Evolutionary conservation across 2,113 vertebrate genomes (phyloP).

Genomic region (Rhinopomastus cyanomelas): DNA sequence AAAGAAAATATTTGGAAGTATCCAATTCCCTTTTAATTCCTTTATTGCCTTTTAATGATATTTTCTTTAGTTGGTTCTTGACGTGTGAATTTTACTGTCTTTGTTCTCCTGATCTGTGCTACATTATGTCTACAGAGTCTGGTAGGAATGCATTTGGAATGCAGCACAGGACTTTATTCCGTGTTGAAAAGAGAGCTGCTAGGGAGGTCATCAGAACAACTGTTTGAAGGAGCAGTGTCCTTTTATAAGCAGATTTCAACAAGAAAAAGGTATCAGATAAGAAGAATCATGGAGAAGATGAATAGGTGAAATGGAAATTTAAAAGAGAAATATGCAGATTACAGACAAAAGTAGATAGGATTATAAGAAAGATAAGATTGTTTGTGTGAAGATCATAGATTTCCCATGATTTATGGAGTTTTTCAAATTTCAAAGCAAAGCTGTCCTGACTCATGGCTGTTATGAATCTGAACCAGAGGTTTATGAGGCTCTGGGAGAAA

Average conservation of each 20-base stretch:
- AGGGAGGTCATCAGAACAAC: not conserved
- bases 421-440: conserved; percentile 7
- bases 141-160: not conserved
- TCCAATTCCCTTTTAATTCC: not conserved
- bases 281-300: not conserved
- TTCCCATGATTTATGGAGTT: not conserved
- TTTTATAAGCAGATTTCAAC: not conserved
- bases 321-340: not conserved
- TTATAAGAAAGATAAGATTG: not conserved
- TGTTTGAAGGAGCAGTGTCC: not conserved
- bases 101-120: not conserved
- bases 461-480: not conserved
- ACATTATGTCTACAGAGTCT: not conserved
- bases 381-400: not conserved
- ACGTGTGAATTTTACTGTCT: not conserved
- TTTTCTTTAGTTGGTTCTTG: not conserved
- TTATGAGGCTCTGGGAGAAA: not conserved
- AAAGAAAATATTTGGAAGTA: not conserved
- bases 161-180: not conserved
- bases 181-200: not conserved
- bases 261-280: not conserved
- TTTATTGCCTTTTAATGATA: not conserved
- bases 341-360: not conserved
- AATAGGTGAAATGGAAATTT: not conserved
- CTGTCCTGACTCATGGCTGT: not conserved